Conservation (phyloP, 2,113 vertebrate species). For the Sclerurus mexicanus region DNA sequence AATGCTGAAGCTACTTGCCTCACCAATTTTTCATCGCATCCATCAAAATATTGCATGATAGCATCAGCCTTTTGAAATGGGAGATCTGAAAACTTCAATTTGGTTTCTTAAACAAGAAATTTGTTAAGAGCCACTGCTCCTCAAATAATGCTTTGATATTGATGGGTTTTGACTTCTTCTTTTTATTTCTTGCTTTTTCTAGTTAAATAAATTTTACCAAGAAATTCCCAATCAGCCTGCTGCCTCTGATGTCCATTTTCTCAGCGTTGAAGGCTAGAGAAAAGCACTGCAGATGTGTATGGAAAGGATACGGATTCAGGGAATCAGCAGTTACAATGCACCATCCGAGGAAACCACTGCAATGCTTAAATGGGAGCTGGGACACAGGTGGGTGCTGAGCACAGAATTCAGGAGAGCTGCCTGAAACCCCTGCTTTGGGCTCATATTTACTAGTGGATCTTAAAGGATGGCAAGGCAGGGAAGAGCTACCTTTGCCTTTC, state of each 20-base stretch:
- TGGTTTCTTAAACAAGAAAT: not conserved
- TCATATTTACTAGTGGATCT: not conserved
- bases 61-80: not conserved
- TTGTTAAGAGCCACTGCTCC: not conserved
- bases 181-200: not conserved
- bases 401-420: not conserved
- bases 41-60: not conserved
- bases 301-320: not conserved
- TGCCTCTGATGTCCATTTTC: not conserved
- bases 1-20: not conserved
- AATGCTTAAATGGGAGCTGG: not conserved
- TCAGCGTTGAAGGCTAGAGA: not conserved
- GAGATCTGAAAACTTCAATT: constrained; percentile 17
- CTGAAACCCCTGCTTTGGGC: not conserved
- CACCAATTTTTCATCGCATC: not conserved
- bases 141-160: not conserved
- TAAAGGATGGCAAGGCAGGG: not conserved
- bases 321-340: not conserved
- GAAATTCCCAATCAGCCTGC: not conserved
- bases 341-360: not conserved
- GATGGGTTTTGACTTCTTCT: not conserved
- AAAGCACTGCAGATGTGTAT: not conserved
- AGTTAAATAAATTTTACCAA: not conserved
- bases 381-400: not conserved
- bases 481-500: not conserved